Conservation (phyloP, 2,113 vertebrate genomes). For the Phainopepla nitens region DNA sequence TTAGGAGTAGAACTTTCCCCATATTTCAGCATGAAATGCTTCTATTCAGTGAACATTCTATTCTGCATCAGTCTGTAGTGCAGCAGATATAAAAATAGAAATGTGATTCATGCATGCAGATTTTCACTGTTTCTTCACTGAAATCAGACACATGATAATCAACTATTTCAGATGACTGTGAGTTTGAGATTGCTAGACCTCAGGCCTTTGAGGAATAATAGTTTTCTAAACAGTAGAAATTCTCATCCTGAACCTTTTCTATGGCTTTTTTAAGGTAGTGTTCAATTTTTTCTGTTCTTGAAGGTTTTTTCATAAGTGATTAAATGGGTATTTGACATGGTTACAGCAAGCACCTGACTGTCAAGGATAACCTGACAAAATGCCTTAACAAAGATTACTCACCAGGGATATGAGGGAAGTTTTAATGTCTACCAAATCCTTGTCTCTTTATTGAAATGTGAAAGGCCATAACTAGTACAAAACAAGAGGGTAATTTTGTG, state of each 20-base stretch:
- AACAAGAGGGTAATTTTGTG: background rate
- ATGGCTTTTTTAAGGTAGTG: background rate
- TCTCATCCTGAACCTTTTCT: background rate
- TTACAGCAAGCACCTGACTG: background rate
- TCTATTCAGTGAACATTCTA: background rate
- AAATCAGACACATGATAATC: background rate
- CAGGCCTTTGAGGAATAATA: background rate
- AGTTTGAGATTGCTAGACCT: background rate
- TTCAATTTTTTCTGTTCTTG: background rate
- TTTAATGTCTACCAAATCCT: background rate
- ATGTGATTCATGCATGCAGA: background rate
- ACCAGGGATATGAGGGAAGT: background rate
- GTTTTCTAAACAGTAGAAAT: background rate
- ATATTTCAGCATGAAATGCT: background rate
- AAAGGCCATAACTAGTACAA: background rate
- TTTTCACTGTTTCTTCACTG: background rate
- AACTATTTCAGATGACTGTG: background rate
- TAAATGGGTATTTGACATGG: background rate
- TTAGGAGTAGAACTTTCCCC: background rate
- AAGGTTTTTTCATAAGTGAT: background rate
- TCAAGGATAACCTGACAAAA: background rate
- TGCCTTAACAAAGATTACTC: background rate
- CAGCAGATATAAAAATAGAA: background rate
- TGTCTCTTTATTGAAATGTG: background rate
- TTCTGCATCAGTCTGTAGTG: background rate